phyloP scores from a whole-genome alignment of 2,797 vertebrate genomes.

The Mastacembelus armatus region DNA sequence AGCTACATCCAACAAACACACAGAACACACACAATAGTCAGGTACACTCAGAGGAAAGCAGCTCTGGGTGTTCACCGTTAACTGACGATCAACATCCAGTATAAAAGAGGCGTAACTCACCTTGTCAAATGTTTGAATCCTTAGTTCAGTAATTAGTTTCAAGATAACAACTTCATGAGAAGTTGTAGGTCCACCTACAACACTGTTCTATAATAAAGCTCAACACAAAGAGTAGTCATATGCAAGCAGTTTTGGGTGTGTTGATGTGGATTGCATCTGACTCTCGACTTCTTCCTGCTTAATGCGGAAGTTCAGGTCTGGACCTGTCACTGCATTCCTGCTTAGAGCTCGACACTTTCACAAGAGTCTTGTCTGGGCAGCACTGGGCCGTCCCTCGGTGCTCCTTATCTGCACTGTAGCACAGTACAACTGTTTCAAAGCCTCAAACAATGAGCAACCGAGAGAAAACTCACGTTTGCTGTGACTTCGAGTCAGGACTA shows the following conservation, averaged over 20 bases:
- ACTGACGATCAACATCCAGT: constrained; percentile 4
- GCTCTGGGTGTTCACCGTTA: constrained; percentile 23
- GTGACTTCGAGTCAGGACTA: background rate
- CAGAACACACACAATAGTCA: background rate
- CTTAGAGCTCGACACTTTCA: constrained; percentile 60
- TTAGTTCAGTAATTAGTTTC: constrained; percentile 35
- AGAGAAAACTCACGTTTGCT: background rate
- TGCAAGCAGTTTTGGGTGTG: constrained; percentile 52
- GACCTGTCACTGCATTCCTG: constrained; percentile 83
- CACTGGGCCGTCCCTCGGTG: background rate
- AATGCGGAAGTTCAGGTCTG: constrained; percentile 86
- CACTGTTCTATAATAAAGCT: constrained; percentile 22
- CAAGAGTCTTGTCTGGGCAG: constrained; percentile 66
- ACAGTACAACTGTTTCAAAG: background rate
- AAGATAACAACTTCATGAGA: constrained; percentile 41
- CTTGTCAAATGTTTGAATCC: constrained; percentile 58
- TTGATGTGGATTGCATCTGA: constrained; percentile 55
- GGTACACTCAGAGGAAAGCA: background rate
- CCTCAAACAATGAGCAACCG: background rate
- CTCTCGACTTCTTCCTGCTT: constrained; percentile 77
- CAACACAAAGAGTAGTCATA: constrained; percentile 24
- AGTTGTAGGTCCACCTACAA: constrained; percentile 28
- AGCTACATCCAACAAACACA: background rate
- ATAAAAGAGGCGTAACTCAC: constrained; percentile 61
- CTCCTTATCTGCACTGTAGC: constrained; percentile 48